Percentiles rank a stretch among this genome's conserved stretches.
Evolutionary conservation across 2,888 invertebrate genomes (phyloP).

Genomic region (Ptychoptera albimana): DNA sequence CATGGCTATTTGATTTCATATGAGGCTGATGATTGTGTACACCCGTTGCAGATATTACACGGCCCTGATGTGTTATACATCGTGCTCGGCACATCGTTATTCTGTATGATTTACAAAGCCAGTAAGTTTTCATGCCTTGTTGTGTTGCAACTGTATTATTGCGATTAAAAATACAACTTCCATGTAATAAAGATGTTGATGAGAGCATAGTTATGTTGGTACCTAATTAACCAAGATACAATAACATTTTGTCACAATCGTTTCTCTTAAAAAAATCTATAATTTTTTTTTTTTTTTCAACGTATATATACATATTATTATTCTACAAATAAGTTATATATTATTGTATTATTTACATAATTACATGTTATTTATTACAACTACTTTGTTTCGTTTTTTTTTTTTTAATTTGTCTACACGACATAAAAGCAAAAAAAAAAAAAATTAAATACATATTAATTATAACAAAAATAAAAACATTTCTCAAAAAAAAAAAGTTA

Average conservation of each 20-base stretch:
- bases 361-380: no score
- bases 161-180: constrained; percentile 30
- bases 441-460: no score
- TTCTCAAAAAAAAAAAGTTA: no score
- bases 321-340: no score
- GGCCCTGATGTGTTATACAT: constrained; percentile 30
- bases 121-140: constrained; percentile 33
- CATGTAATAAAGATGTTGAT: constrained; percentile 30
- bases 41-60: constrained; percentile 30
- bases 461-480: no score
- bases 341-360: no score
- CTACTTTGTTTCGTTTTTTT: no score
- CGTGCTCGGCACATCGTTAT: constrained; percentile 31
- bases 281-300: neutral
- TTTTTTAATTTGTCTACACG: no score
- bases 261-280: neutral
- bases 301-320: neutral
- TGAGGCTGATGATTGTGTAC: constrained; percentile 31
- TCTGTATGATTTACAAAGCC: constrained; percentile 31
- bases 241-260: no score
- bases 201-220: constrained; percentile 31
- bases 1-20: constrained; percentile 18
- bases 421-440: no score
- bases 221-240: constrained; percentile 13
- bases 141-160: constrained; percentile 32